Evolutionary conservation across 2,888 invertebrate genomes (phyloP), one percentile per base, ranked within the genome.

Genomic region (Polietes domitor): DNA sequence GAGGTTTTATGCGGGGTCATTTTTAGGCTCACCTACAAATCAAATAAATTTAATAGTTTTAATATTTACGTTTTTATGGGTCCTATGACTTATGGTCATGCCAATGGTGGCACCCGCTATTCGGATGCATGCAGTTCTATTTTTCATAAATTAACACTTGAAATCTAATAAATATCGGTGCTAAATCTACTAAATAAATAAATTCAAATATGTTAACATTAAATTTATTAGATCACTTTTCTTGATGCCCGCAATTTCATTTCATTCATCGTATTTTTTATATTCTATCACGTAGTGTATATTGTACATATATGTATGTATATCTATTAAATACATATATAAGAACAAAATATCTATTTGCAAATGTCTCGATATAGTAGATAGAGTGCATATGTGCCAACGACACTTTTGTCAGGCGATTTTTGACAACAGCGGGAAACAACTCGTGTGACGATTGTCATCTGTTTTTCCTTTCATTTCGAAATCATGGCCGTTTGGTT

Each of bases 391-490:
- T n/a, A n/a, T n/a, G n/a, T 21, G 74, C 53, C 68, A 28, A 47
- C 21, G 72, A 77, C 24, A 24, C 41, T 74, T 58, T 80, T 19
- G 63, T 83, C 83, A 80, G 80, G 77, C 80, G 83, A 83, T 74
- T 12, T 21, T 3, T 55, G 24, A 74, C 47, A 15, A 47, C 47
- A 47, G n/a, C n/a, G n/a, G 47, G n/a, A 12, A 2, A 77, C 50
- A 78, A 80, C 10, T 80, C 81, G 80, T 81, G 84, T 81, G 84
- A 81, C 78, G 76, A 73, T 75, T 78, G 73, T 58, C 84, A 84
- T 78, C 77, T 84, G 80, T 55, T 84, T 68, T 32, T 43, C 68
- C 41, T 68, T 68, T 68, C 43, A 68, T 68, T 68, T 68, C 68
- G 68, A 43, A 68, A 68, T 68, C 68, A 21, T 43, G 19, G 37